Percentiles rank a stretch among this genome's conserved stretches.
phyloP scores from a whole-genome alignment of 2,888 invertebrate species.

The Drosophila anceps region DNA sequence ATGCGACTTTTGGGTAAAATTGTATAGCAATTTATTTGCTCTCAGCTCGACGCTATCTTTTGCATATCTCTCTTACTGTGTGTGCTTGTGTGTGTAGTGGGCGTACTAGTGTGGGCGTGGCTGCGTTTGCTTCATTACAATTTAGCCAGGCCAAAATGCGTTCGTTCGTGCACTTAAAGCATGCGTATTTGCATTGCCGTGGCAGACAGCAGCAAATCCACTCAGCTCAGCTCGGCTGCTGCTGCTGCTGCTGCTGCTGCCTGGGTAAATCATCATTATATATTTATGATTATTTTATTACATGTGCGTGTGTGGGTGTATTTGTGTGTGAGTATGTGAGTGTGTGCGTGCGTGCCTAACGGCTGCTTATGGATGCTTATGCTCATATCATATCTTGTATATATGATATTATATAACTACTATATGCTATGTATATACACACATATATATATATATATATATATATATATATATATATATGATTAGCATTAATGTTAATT shows the following conservation, averaged over 20 bases:
- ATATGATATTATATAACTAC: conserved; percentile 17
- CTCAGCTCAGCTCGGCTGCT: conserved; percentile 22
- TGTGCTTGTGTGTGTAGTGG: background rate
- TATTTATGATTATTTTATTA: conserved; percentile 82
- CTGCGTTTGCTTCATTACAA: conserved; percentile 70
- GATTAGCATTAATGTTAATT: conserved; percentile 69
- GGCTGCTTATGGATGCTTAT: conserved; percentile 44
- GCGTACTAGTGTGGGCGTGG: background rate
- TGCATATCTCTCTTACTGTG: conserved; percentile 1
- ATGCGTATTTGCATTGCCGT: conserved; percentile 58
- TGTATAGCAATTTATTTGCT: conserved; percentile 79
- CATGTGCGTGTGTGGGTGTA: conserved; percentile 37
- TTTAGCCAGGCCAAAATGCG: conserved; percentile 58
- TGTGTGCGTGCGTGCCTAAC: conserved; percentile 45
- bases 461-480: conserved; percentile 6
- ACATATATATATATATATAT: conserved; percentile 15
- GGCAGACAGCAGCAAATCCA: conserved; percentile 26
- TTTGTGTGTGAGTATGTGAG: conserved; percentile 3
- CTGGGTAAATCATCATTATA: conserved; percentile 72
- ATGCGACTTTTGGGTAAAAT: conserved; percentile 82
- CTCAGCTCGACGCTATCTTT: conserved; percentile 54
- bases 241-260: no score
- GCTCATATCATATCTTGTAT: conserved; percentile 15
- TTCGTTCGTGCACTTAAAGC: conserved; percentile 65
- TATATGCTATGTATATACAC: conserved; percentile 1